A percentile compares a stretch with the other conserved stretches of the same genome.
These are phyloP conservation scores for Antennarius maculatus DNA, from an alignment of 2,797 vertebrate genomes.

Conservation along the genomic window DNA sequence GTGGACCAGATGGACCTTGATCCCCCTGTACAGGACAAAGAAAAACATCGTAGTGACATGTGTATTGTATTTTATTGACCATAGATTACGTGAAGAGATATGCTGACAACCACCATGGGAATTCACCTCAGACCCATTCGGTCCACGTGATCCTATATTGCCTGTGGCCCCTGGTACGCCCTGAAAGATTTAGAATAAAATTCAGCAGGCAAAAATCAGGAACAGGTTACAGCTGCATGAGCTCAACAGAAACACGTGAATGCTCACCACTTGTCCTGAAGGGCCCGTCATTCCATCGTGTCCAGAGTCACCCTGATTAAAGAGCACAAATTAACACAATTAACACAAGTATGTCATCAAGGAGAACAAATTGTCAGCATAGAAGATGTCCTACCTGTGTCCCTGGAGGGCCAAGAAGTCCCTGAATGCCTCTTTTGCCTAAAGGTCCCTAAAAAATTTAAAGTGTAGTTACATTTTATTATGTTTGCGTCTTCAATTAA, in stretches of 20 bases:
- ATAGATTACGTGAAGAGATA: background rate
- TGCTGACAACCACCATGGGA: background rate
- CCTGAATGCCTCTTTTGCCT: slow-evolving; percentile 77
- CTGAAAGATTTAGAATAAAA: slow-evolving; percentile 54
- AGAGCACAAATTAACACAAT: background rate
- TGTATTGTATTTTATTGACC: background rate
- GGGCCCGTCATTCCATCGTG: slow-evolving; percentile 73
- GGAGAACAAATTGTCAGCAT: background rate
- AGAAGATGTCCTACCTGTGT: slow-evolving; percentile 68
- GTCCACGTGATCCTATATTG: slow-evolving; percentile 71
- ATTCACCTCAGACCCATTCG: slow-evolving; percentile 84
- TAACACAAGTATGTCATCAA: background rate
- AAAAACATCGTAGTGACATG: background rate
- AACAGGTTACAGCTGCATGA: background rate
- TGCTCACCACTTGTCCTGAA: slow-evolving; percentile 75
- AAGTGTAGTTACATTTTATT: background rate
- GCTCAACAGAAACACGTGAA: background rate
- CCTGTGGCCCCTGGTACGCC: slow-evolving; percentile 80
- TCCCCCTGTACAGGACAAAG: slow-evolving; percentile 76
- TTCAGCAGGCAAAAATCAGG: background rate
- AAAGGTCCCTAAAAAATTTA: slow-evolving; percentile 70
- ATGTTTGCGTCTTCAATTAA: too few relatives aligned
- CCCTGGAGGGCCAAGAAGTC: slow-evolving; percentile 78
- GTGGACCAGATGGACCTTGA: slow-evolving; percentile 76
- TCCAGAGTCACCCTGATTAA: slow-evolving; percentile 78